Percentiles rank a stretch among this genome's conserved stretches.
Conservation (phyloP, 2,113 vertebrate species). For the Microtus pennsylvanicus region DNA sequence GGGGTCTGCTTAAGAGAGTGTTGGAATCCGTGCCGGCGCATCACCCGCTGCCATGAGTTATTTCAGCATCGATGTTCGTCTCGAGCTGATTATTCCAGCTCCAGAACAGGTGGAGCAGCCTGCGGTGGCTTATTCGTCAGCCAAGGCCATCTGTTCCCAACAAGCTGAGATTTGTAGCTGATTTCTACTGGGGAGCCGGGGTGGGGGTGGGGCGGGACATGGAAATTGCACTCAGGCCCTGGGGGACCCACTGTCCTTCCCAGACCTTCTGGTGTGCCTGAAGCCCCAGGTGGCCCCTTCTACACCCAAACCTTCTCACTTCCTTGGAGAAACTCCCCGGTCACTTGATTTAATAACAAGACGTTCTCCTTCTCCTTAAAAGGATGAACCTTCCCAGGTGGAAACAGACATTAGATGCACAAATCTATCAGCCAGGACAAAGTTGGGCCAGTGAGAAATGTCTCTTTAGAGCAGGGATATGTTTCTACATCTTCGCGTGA, state of each 20-base stretch:
- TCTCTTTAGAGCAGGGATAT: not conserved
- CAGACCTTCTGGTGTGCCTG: not conserved
- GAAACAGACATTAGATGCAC: slow-evolving; percentile 41
- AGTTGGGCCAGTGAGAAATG: slow-evolving; percentile 26
- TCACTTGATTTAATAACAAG: slow-evolving; percentile 1
- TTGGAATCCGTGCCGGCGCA: slow-evolving; percentile 70
- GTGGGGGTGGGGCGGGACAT: slow-evolving; percentile 65
- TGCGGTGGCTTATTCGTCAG: slow-evolving; percentile 79
- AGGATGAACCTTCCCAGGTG: slow-evolving; percentile 54
- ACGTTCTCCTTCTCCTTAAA: slow-evolving; percentile 46
- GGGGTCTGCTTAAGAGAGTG: slow-evolving; percentile 71
- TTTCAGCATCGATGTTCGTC: slow-evolving; percentile 79
- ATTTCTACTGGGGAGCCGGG: slow-evolving; percentile 81
- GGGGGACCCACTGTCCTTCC: not conserved
- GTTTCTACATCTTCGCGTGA: slow-evolving; percentile 14
- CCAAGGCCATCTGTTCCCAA: slow-evolving; percentile 85
- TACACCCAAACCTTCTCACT: not conserved
- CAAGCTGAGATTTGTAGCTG: slow-evolving; percentile 85
- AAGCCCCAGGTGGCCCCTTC: not conserved
- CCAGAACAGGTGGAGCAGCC: slow-evolving; percentile 83
- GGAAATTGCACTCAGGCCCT: not conserved
- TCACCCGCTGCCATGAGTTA: slow-evolving; percentile 81
- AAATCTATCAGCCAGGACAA: slow-evolving; percentile 20
- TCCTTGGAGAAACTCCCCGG: slow-evolving; percentile 25
- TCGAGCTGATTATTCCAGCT: slow-evolving; percentile 81